Evolutionary conservation across 2,888 invertebrate species (phyloP).

Genomic region (Tiliacea aurago): DNA sequence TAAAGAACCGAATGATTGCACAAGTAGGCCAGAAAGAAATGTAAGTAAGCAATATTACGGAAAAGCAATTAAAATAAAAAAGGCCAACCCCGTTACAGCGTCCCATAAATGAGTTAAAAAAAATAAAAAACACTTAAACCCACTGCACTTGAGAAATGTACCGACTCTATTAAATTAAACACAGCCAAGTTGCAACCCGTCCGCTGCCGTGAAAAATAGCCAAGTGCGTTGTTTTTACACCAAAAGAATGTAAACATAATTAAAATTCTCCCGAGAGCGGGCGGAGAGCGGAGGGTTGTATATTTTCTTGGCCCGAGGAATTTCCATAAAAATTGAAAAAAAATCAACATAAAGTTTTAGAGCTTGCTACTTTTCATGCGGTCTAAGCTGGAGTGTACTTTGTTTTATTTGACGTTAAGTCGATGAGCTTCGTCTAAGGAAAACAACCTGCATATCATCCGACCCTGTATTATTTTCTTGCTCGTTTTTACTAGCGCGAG

Average conservation of each 20-base stretch:
- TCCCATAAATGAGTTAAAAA: constrained; percentile 42
- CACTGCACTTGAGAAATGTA: constrained; percentile 71
- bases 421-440: constrained; percentile 43
- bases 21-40: constrained; percentile 11
- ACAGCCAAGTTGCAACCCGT: constrained; percentile 63
- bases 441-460: constrained; percentile 38
- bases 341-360: constrained; percentile 44
- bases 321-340: constrained; percentile 63
- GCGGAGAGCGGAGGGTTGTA: constrained; percentile 51
- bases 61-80: constrained; percentile 59
- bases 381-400: constrained; percentile 40
- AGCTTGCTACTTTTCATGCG: constrained; percentile 48
- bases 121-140: constrained; percentile 44
- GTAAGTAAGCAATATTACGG: constrained; percentile 30
- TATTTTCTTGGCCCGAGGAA: constrained; percentile 58
- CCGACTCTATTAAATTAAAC: constrained; percentile 69
- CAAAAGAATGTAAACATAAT: constrained; percentile 83
- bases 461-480: neutral
- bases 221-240: constrained; percentile 72
- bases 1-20: neutral
- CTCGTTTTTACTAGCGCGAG: constrained; percentile 1
- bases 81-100: constrained; percentile 34
- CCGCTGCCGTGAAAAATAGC: constrained; percentile 73
- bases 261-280: constrained; percentile 76
- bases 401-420: constrained; percentile 55